Evolutionary conservation across 2,113 vertebrate species (phyloP).

Genomic region (Mungos mungo): DNA sequence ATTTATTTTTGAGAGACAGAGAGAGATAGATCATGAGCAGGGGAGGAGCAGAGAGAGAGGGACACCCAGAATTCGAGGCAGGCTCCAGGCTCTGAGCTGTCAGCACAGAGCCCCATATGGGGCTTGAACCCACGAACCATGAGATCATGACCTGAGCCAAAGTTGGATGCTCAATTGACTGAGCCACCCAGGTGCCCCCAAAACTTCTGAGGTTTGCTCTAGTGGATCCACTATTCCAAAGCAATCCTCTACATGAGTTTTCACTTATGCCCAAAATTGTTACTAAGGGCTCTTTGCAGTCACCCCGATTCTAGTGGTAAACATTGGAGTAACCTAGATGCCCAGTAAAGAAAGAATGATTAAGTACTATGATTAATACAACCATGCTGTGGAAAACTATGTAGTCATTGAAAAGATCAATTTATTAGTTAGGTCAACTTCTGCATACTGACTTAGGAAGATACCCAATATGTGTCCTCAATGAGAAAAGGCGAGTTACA

Average conservation of each 20-base stretch:
- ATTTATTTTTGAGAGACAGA: too few relatives aligned
- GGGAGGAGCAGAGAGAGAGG: too few relatives aligned
- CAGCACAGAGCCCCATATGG: too few relatives aligned
- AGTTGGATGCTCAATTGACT: too few relatives aligned
- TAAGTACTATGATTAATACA: not conserved
- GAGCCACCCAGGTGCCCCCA: too few relatives aligned
- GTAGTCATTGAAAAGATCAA: not conserved
- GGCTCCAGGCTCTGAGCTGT: too few relatives aligned
- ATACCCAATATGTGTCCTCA: not conserved
- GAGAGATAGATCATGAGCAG: too few relatives aligned
- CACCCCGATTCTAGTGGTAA: not conserved
- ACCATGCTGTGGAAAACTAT: not conserved
- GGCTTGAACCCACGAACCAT: too few relatives aligned
- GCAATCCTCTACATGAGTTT: not conserved
- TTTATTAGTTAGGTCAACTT: not conserved
- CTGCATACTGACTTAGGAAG: not conserved
- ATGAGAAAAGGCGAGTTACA: not conserved
- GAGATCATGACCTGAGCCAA: too few relatives aligned
- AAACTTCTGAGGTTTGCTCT: not conserved
- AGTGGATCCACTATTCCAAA: not conserved
- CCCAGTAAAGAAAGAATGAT: not conserved
- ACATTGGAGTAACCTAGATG: not conserved
- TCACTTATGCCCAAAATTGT: not conserved
- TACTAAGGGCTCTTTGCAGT: not conserved
- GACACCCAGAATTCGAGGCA: too few relatives aligned